A percentile compares a stretch with the other conserved stretches of the same genome.
These are phyloP conservation scores for Procambarus virginalis DNA, from an alignment of 1,140 invertebrate species.

Conservation along the genomic window DNA sequence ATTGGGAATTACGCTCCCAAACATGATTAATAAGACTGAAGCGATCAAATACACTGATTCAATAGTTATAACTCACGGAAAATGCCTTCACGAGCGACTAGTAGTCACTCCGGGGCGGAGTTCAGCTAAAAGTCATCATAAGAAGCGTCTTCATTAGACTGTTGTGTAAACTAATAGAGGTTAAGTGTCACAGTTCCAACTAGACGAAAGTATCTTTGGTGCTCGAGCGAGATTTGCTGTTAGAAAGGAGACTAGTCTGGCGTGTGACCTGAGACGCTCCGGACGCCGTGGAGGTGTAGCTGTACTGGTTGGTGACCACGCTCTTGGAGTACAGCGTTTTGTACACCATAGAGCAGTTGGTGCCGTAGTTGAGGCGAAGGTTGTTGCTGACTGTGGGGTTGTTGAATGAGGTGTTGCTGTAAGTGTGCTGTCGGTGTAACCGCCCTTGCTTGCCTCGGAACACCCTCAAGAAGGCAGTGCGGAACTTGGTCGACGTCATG, in stretches of 20 bases:
- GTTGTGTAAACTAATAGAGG: neutral
- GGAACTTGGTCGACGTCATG: slow-evolving; percentile 93
- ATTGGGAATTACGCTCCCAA: neutral
- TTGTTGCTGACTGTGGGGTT: slow-evolving; percentile 46
- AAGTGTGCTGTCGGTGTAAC: slow-evolving; percentile 11
- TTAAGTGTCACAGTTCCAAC: no score
- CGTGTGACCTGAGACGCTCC: slow-evolving; percentile 43
- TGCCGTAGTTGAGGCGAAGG: slow-evolving; percentile 48
- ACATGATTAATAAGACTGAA: neutral
- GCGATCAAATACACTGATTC: neutral
- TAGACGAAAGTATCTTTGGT: slow-evolving; percentile 33
- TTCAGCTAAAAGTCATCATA: neutral
- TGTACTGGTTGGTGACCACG: slow-evolving; percentile 35
- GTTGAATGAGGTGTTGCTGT: slow-evolving; percentile 56
- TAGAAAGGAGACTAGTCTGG: slow-evolving; percentile 7
- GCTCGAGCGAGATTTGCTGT: neutral
- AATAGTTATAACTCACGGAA: neutral
- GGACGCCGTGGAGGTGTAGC: slow-evolving; percentile 34
- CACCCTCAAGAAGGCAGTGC: slow-evolving; percentile 81
- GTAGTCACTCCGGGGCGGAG: no score
- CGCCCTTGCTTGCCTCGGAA: slow-evolving; percentile 17
- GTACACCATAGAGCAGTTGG: slow-evolving; percentile 59
- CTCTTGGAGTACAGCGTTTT: slow-evolving; percentile 45
- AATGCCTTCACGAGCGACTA: no score
- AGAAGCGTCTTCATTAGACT: neutral